Percentiles rank a stretch among this genome's conserved stretches.
These are phyloP conservation scores for Epizoanthus illoricatus DNA, from an alignment of 92 coral and sea anemone genomes.

Conservation along the genomic window DNA sequence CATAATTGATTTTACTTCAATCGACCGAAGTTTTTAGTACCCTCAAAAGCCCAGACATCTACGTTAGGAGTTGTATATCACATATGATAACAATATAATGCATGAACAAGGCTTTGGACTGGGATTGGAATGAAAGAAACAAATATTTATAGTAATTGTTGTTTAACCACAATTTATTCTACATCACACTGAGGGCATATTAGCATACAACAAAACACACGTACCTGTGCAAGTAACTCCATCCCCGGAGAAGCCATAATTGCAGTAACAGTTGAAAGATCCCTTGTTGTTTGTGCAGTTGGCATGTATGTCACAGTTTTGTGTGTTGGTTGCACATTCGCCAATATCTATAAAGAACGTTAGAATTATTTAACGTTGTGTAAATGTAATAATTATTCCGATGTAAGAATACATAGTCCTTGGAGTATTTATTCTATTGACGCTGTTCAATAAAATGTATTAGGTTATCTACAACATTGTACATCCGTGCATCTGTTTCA, in stretches of 20 bases:
- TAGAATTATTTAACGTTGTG: not conserved
- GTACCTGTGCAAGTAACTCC: conserved; percentile 19
- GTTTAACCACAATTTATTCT: not conserved
- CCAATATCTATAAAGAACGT: conserved; percentile 10
- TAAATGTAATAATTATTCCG: too few species aligned
- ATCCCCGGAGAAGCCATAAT: conserved; percentile 28
- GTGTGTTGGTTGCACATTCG: conserved; percentile 26
- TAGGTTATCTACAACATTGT: not conserved
- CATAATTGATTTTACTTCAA: too few species aligned
- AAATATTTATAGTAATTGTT: not conserved
- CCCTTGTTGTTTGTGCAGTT: conserved; percentile 21
- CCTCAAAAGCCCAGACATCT: not conserved
- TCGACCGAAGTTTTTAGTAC: too few species aligned
- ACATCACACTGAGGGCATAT: not conserved
- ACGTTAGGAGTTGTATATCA: too few species aligned
- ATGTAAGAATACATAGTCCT: too few species aligned
- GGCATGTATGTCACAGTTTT: conserved; percentile 27
- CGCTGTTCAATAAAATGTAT: not conserved
- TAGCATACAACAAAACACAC: not conserved
- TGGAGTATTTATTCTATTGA: not conserved
- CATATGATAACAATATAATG: too few species aligned
- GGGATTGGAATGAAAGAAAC: not conserved
- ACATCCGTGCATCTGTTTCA: too few species aligned
- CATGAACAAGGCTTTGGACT: not conserved
- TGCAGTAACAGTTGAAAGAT: conserved; percentile 19